Base-by-base conservation (phyloP, 2,888 invertebrate genomes). In the Pyrocoelia pectoralis region DNA sequence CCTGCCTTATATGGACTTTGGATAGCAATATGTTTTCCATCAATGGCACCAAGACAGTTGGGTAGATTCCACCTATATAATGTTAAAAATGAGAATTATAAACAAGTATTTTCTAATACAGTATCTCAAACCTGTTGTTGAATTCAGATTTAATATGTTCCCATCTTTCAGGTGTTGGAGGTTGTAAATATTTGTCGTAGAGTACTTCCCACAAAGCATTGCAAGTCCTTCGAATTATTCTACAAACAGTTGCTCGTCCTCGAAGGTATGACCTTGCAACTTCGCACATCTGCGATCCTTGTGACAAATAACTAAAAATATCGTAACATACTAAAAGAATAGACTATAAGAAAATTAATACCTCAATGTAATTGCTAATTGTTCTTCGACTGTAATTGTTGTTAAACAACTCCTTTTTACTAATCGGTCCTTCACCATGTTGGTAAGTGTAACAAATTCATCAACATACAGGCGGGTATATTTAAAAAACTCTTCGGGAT, bases 31-130 rank as follows among this genome's bases (percentile, higher is more conserved):
- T 58, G 58, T 40, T 58, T 58, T 8, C 51, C 52, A 19, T 40
- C 58, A 13, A 55, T 19, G 1, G 55, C 52, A 52, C 56, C 60
- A 0, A 65, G 18, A 29, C 53, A 57, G 33, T 65, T 65, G 57
- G 63, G 63, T n/a, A 63, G 2, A 38, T 63, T 60, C 60, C 63
- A 63, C 28, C 17, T 55, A n/a, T n/a, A n/a, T n/a, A n/a, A n/a
- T n/a, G n/a, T n/a, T n/a, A n/a, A n/a, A n/a, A n/a, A n/a, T n/a
- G n/a, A n/a, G n/a, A n/a, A n/a, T n/a, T n/a, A n/a, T n/a, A 18
- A 24, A 12, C 15, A 28, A 53, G 13, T 40, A 12, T 40, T 2
- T 40, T 2, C 2, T n/a, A 40, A 40, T 40, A 40, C 3, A 50
- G 1, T 50, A 13, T n/a, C n/a, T n/a, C n/a, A 46, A 24, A 24